Evolutionary conservation across 2,797 vertebrate species (phyloP), one percentile per base, ranked within the genome.

Genomic region (Forpus xanthops): DNA sequence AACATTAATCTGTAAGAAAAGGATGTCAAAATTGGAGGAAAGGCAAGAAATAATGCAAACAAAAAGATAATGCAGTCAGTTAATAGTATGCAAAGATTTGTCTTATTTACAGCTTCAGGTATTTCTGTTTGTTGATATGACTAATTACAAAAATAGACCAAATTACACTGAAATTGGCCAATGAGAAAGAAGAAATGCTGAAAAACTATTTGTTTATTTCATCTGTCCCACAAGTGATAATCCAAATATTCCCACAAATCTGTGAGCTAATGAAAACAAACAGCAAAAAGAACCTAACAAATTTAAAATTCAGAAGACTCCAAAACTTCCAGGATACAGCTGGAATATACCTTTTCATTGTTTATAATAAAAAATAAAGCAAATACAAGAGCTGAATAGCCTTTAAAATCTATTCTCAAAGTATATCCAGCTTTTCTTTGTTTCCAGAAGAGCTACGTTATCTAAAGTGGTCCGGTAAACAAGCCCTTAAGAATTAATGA

Each of bases 401-500:
- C 33, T 87, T 68, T 20, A 24, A 89, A 92, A 79, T 71, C 35
- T 55, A 1, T 60, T 80, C 30, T 90, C 24, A 64, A 87, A 94
- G 79, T 42, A 24, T 25, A 60, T 30, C 50, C 31, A 72, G 64
- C 15, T 82, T 82, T 77, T 65, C 71, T 85, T 87, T 90, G 89
- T 93, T 93, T 87, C 42, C 23, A 50, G 49, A 85, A 89, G 68
- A 85, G 35, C 65, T 92, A 39, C 2, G 2, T 47, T 66, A 52
- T 60, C 42, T 75, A n/a, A 66, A 74, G 77, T 65, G 42, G 52
- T 47, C 45, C 33, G 39, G 25, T 87, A 83, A 41, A 83, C 53
- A 71, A 89, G 27, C 60, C 42, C 78, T 58, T 85, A 76, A 87
- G 78, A 92, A 87, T 89, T 94, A 90, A 95, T 83, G 68, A 68